Conservation (phyloP, 1,140 invertebrate species). For the Drosophila kepulauana region DNA sequence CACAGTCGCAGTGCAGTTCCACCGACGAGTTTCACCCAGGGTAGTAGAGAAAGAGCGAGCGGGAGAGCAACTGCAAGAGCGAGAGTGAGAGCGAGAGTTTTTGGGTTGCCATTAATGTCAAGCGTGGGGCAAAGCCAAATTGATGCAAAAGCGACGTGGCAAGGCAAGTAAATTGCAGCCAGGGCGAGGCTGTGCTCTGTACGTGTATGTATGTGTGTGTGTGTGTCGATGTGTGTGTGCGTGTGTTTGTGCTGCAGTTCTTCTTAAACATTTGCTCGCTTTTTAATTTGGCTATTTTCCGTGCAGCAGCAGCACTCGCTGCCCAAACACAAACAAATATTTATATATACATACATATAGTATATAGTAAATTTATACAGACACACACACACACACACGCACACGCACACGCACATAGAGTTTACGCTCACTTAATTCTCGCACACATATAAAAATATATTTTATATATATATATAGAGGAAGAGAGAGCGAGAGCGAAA, state of each 20-base stretch:
- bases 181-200: background rate
- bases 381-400: conserved; percentile 5
- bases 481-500: background rate
- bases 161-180: conserved; percentile 49
- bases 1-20: background rate
- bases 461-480: background rate
- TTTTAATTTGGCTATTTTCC: conserved; percentile 67
- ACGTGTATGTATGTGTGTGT: background rate
- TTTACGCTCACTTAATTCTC: conserved; percentile 57
- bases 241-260: conserved; percentile 16
- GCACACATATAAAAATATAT: conserved; percentile 15
- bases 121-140: conserved; percentile 34
- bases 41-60: background rate
- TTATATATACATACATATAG: conserved; percentile 11
- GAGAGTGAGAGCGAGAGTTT: background rate
- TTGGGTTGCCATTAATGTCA: conserved; percentile 58
- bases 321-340: conserved; percentile 35
- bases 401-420: conserved; percentile 4
- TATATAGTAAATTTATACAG: conserved; percentile 1
- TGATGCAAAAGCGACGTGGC: conserved; percentile 31
- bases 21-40: background rate
- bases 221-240: background rate
- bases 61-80: background rate
- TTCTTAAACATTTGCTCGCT: conserved; percentile 54
- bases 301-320: conserved; percentile 26